Conservation (phyloP, 2,113 vertebrate genomes). For the Cinclus mexicanus region DNA sequence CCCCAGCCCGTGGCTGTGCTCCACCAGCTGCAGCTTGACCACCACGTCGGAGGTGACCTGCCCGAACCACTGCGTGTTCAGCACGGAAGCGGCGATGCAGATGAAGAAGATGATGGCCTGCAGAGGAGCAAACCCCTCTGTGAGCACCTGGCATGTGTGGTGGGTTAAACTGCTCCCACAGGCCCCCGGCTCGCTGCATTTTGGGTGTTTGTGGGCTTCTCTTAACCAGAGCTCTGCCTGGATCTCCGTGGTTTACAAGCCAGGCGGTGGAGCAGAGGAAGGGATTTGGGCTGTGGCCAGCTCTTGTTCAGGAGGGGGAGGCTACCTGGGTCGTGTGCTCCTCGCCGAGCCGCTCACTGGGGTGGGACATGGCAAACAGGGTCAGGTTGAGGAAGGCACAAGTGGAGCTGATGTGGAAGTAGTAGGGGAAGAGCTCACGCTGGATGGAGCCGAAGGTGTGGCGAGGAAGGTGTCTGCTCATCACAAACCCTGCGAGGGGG, state of each 20-base stretch:
- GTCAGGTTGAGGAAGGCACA: conserved; percentile 84
- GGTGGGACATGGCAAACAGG: conserved; percentile 78
- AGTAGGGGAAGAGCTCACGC: conserved; percentile 81
- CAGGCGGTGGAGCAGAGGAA: background rate
- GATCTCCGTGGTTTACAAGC: accelerated
- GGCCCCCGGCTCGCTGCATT: accelerated
- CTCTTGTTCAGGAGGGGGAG: accelerated
- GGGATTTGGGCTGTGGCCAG: background rate
- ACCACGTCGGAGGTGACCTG: conserved; percentile 74
- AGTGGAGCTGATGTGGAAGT: conserved; percentile 78
- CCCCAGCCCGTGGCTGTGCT: conserved; percentile 76
- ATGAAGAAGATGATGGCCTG: conserved; percentile 76
- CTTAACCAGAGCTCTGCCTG: background rate
- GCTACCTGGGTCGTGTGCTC: conserved; percentile 77
- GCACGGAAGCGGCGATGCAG: conserved; percentile 75
- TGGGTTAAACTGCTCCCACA: background rate
- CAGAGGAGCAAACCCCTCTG: background rate
- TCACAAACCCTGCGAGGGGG: conserved; percentile 64
- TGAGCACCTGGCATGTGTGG: accelerated
- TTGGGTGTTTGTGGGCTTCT: background rate
- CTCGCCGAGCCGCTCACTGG: conserved; percentile 72
- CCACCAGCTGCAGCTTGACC: conserved; percentile 79
- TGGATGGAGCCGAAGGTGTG: conserved; percentile 81
- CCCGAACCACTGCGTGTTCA: conserved; percentile 84
- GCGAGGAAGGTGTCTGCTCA: conserved; percentile 80